Conservation (phyloP, 1,140 invertebrate species). For the Drosophila subobscura region DNA sequence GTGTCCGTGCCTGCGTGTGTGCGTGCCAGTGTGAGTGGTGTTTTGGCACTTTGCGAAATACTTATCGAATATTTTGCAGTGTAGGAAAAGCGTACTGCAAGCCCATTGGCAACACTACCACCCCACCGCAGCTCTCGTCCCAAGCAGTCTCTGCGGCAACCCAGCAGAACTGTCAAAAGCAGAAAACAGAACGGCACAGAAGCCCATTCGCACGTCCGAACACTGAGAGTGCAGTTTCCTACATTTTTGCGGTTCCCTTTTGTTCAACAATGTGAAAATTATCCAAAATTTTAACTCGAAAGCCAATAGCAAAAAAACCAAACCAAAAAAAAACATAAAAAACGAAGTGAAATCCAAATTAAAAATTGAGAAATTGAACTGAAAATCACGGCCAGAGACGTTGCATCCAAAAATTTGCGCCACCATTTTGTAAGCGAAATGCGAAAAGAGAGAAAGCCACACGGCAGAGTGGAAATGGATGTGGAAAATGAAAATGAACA, state of each 20-base stretch:
- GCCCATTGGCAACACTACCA: too few relatives aligned
- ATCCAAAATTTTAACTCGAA: conserved; percentile 25
- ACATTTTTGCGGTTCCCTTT: conserved; percentile 7
- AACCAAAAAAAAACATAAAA: conserved; percentile 10
- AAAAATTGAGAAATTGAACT: conserved; percentile 8
- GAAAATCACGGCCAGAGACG: conserved; percentile 16
- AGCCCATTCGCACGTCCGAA: conserved; percentile 11
- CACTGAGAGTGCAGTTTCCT: conserved; percentile 29
- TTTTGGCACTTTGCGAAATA: conserved; percentile 26
- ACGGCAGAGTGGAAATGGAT: too few relatives aligned
- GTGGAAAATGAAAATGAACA: conserved; percentile 18
- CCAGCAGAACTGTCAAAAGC: conserved; percentile 18
- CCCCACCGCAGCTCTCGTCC: too few relatives aligned
- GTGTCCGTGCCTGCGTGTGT: conserved; percentile 16
- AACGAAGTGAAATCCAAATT: conserved; percentile 11
- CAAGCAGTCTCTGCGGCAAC: background rate
- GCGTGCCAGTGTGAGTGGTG: conserved; percentile 7
- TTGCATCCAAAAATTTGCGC: conserved; percentile 42
- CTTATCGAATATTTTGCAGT: conserved; percentile 32
- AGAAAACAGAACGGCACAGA: conserved; percentile 5
- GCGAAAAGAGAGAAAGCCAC: background rate
- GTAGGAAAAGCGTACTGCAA: conserved; percentile 12
- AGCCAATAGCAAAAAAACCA: background rate
- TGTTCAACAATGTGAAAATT: conserved; percentile 29
- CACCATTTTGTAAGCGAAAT: conserved; percentile 72